phyloP scores from a whole-genome alignment of 2,113 vertebrate species.

The Bagarius yarrelli region DNA sequence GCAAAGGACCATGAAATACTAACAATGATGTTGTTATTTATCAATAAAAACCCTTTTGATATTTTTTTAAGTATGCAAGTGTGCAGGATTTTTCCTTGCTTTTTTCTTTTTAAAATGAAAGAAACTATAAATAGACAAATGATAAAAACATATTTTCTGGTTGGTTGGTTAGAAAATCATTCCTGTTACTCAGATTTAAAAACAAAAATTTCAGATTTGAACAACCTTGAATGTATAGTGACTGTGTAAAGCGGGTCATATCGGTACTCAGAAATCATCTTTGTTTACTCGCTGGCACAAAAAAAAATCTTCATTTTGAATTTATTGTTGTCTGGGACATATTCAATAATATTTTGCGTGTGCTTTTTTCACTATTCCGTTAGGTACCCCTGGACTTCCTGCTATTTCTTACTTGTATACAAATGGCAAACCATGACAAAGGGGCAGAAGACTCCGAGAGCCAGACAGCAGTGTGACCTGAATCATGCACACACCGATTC shows the following conservation, averaged over 20 bases:
- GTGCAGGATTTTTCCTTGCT: no score
- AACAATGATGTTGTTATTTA: no score
- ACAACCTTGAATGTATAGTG: neutral
- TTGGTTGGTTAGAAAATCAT: neutral
- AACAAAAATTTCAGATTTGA: neutral
- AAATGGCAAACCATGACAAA: neutral
- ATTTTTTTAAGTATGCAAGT: no score
- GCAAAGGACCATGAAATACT: no score
- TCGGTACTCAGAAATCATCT: neutral
- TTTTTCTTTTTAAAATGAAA: neutral
- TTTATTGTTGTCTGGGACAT: neutral
- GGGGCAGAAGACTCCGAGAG: neutral
- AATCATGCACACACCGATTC: neutral
- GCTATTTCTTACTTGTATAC: neutral
- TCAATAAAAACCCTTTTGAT: no score
- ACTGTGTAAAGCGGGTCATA: neutral
- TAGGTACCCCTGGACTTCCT: neutral
- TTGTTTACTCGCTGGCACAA: no score
- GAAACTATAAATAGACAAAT: no score
- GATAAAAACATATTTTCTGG: neutral
- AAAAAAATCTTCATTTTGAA: no score
- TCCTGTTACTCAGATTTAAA: neutral
- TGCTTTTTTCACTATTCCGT: neutral
- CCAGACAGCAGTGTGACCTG: neutral
- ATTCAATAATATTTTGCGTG: neutral